phyloP scores from a whole-genome alignment of 2,113 vertebrate species.

The Poeciliopsis retropinna region DNA sequence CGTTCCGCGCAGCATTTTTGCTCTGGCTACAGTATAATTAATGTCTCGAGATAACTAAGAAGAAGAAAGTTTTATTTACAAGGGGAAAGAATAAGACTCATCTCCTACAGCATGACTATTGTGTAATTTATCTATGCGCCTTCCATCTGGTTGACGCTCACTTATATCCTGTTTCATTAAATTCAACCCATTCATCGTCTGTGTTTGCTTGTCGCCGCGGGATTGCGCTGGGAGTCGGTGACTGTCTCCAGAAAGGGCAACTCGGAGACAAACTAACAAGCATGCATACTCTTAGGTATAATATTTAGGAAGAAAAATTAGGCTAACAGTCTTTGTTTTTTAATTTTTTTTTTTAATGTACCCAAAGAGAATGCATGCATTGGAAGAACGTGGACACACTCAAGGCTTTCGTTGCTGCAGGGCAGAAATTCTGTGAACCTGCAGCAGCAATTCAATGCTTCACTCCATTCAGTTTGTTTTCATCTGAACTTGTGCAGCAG shows the following conservation, averaged over 20 bases:
- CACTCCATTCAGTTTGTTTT: not conserved
- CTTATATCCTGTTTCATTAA: not conserved
- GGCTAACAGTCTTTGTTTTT: not conserved
- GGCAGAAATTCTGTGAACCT: not conserved
- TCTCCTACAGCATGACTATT: not conserved
- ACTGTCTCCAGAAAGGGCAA: not conserved
- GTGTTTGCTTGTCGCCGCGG: not conserved
- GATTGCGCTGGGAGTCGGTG: not conserved
- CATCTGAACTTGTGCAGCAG: not conserved
- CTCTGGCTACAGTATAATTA: constrained; percentile 32
- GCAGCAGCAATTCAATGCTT: not conserved
- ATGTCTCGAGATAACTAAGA: constrained; percentile 7
- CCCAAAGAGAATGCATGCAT: not conserved
- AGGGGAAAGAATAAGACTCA: constrained; percentile 8
- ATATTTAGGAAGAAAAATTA: not conserved
- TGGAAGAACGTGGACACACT: not conserved
- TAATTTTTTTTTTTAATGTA: too few species aligned
- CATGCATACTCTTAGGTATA: not conserved
- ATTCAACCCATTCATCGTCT: not conserved
- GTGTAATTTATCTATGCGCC: not conserved
- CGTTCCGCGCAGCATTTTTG: constrained; percentile 15
- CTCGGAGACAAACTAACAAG: too few species aligned
- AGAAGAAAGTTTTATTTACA: constrained; percentile 9
- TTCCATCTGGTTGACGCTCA: not conserved
- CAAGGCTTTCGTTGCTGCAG: not conserved